Evolutionary conservation across 1,140 invertebrate genomes (phyloP), one percentile per base, ranked within the genome.

Genomic region (Danaus melanippus): DNA sequence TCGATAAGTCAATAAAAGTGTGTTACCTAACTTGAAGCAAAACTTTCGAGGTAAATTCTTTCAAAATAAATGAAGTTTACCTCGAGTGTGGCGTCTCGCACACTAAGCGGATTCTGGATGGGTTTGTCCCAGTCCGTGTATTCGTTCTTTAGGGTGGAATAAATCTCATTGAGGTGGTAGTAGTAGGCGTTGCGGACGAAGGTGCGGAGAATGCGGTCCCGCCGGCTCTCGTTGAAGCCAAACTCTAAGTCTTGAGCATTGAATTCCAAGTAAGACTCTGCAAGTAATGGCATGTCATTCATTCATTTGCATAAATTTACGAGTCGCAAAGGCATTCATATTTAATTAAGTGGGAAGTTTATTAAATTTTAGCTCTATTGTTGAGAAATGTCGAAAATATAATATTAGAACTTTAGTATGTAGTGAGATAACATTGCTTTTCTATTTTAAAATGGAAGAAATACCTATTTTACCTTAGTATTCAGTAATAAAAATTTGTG

Each of bases 41-140:
- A 32, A 32, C 21, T 32, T 32, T 32, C 2, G 21, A 7, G 21
- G 21, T 32, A 32, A 32, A 32, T 32, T 32, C 21, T 32, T 32
- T 32, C 21, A 7, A 32, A 32, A 32, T 32, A 12, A 12, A 11
- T 8, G 17, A 46, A 45, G 21, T 49, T 69, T 66, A 88, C 87
- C 76, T 92, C 91, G 41, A 93, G 79, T 8, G 92, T 92, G 39
- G 92, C 91, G 79, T 94, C 93, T n/a, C 93, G 85, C 9, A 93
- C 91, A 69, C 91, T 92, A 60, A 92, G 82, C 44, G 92, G 94
- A 87, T 95, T 78, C 90, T 92, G 71, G 64, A 92, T 82, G 60
- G 93, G 90, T 66, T 92, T 90, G 75, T 96, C 95, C 95, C 95
- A 97, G 78, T 97, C 95, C 46, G 95, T 97, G 84, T 97, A 97